These are phyloP conservation scores for Adelognathus sp. DNA, from an alignment of 2,888 invertebrate species.

Conservation along the genomic window DNA sequence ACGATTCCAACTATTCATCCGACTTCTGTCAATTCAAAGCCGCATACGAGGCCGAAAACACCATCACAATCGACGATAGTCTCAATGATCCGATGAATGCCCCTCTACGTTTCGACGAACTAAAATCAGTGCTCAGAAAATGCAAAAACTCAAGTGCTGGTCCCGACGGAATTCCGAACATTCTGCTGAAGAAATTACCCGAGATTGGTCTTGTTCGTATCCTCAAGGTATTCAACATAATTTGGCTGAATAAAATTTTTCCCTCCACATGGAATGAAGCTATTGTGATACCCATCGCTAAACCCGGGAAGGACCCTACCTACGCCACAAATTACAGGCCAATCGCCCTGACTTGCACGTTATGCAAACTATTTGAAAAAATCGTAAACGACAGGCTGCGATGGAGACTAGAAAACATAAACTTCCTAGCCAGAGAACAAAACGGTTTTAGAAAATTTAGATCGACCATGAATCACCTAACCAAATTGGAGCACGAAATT, in stretches of 20 bases:
- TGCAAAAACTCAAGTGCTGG: constrained; percentile 43
- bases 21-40: background rate
- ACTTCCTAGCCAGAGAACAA: background rate
- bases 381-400: constrained; percentile 10
- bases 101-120: background rate
- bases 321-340: constrained; percentile 19
- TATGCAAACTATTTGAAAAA: constrained; percentile 30
- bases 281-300: constrained; percentile 14
- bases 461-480: constrained; percentile 43
- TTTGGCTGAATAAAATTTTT: constrained; percentile 1
- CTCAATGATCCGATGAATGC: background rate
- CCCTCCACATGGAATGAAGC: constrained; percentile 11
- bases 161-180: constrained; percentile 36
- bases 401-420: constrained; percentile 31
- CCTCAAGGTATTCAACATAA: background rate
- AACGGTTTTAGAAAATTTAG: constrained; percentile 33
- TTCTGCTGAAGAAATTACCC: constrained; percentile 1
- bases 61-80: background rate
- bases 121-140: background rate
- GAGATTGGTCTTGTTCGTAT: background rate
- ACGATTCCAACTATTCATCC: too few species aligned
- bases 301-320: constrained; percentile 10
- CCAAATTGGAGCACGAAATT: constrained; percentile 19
- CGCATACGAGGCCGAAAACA: background rate
- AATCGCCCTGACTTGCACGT: constrained; percentile 14